Base-by-base conservation (phyloP, 2,888 invertebrate species). In the Megastigmus dorsalis region DNA sequence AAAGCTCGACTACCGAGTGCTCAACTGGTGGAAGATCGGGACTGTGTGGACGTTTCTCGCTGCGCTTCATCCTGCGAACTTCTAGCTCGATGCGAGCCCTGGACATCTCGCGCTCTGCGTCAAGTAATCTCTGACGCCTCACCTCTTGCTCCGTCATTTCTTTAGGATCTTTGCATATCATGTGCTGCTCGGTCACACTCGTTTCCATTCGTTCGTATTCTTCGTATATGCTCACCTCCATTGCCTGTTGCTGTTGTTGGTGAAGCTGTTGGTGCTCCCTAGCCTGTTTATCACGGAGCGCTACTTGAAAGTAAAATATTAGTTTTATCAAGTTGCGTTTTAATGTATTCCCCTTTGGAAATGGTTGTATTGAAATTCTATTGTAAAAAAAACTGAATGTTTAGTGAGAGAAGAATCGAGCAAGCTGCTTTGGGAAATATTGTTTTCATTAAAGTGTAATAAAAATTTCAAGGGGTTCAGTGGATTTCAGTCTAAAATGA, bases 81-180 rank as follows among this genome's bases (percentile, higher is more conserved):
- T 94, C 94, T 15, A 95, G 86, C 84, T 95, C 95, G 66, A 91
- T 90, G 23, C 93, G 90, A 0, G 94, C 93, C 65, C 92, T 92
- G 2, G 93, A 93, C 91, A 93, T 94, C 89, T 95, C 93, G 33
- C 94, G 82, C 26, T 88, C 87, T 0, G 88, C 88, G 72, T 87
- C 87, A 52, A 88, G 68, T 5, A 88, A 80, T 50, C 86, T 84
- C 45, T 45, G 79, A 74, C 60, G 57, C 2, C 89, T 83, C 45
- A 89, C 82, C 48, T 88, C 85, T 26, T 88, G 87, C 59, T 89
- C 89, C 0, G 86, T 86, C 82, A 88, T 85, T 71, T 89, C 88
- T 43, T 87, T 86, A 0, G 85, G 82, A 48, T 88, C 88, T 60
- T 86, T 86, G 1, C 81, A 60, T 7, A 80, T 81, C 10, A 82